phyloP scores from a whole-genome alignment of 2,797 vertebrate species.

The Gadopsis marmoratus region DNA sequence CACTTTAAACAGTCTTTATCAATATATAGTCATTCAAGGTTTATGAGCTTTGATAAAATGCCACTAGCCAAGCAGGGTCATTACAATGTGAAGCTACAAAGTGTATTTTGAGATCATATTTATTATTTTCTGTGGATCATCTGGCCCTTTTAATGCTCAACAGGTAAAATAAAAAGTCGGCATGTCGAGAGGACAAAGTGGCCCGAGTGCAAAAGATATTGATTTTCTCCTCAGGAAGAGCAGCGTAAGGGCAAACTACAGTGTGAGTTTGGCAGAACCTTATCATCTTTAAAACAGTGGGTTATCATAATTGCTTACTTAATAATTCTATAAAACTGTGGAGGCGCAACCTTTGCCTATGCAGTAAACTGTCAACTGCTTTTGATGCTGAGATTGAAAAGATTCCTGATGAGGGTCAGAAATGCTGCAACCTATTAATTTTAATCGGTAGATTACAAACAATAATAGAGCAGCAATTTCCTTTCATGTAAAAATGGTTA shows the following conservation, averaged over 20 bases:
- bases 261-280: conserved; percentile 74
- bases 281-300: conserved; percentile 87
- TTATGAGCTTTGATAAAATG: conserved; percentile 99
- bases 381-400: conserved; percentile 79
- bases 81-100: conserved; percentile 74
- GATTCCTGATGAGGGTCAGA: conserved; percentile 45
- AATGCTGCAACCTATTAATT: conserved; percentile 36
- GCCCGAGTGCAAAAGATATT: conserved; percentile 61
- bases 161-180: conserved; percentile 50
- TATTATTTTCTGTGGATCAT: conserved; percentile 29
- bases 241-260: conserved; percentile 67
- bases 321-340: conserved; percentile 89
- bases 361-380: conserved; percentile 83
- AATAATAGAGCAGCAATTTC: conserved; percentile 26
- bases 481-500: background rate
- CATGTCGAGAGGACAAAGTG: conserved; percentile 36
- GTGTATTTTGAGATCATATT: conserved; percentile 25
- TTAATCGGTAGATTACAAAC: conserved; percentile 42
- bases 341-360: conserved; percentile 78
- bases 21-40: conserved; percentile 97
- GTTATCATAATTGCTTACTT: conserved; percentile 91
- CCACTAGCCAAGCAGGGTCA: conserved; percentile 87
- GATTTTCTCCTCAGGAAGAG: conserved; percentile 68
- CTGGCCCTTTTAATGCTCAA: conserved; percentile 34
- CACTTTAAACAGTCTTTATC: conserved; percentile 99